phyloP scores from a whole-genome alignment of 1,140 invertebrate genomes.

The Carcinoscorpius rotundicauda region DNA sequence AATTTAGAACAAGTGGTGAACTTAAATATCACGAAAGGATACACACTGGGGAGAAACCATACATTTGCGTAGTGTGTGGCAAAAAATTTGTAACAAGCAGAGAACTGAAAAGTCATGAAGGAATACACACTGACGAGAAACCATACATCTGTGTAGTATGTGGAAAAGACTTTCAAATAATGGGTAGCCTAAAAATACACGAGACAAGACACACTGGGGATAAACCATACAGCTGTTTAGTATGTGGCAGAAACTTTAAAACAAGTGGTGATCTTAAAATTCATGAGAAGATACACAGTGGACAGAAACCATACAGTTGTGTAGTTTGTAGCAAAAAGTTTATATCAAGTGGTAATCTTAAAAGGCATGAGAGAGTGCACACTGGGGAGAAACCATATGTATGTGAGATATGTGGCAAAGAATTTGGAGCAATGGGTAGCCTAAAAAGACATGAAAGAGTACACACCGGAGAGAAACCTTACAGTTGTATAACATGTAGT shows the following conservation, averaged over 20 bases:
- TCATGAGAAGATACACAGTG: neutral
- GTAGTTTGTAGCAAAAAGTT: neutral
- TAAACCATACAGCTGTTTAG: neutral
- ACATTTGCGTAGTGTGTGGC: too few relatives aligned
- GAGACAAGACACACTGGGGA: neutral
- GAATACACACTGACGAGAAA: neutral
- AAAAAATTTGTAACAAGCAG: too few relatives aligned
- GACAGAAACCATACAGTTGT: neutral
- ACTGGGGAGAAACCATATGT: neutral
- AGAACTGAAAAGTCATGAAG: neutral
- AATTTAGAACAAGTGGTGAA: too few relatives aligned
- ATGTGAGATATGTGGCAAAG: neutral
- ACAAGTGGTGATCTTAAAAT: neutral
- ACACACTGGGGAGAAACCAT: too few relatives aligned
- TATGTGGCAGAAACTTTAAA: neutral
- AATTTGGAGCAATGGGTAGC: slow-evolving; percentile 32
- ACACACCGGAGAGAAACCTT: slow-evolving; percentile 82
- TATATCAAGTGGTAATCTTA: neutral
- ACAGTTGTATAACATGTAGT: slow-evolving; percentile 73
- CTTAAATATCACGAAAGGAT: too few relatives aligned
- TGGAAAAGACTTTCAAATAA: neutral
- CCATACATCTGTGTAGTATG: neutral
- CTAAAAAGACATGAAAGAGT: slow-evolving; percentile 83
- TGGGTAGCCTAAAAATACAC: neutral
- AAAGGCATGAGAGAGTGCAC: neutral